Evolutionary conservation across 2,113 vertebrate species (phyloP), one percentile per base, ranked within the genome.

Genomic region (Anguilla japonica): DNA sequence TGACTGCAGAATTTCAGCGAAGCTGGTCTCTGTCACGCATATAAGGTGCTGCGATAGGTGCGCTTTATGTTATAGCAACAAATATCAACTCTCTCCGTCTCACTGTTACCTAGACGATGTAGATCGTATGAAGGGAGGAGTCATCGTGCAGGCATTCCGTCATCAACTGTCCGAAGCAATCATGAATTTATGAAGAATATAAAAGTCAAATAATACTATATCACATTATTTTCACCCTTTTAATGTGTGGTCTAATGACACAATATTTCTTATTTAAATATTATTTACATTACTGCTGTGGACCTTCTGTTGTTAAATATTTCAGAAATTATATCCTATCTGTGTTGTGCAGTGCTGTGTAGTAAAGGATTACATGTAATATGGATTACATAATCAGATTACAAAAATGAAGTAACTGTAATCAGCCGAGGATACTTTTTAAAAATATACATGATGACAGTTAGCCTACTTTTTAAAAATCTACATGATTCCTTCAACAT

Each of bases 11-110:
- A n/a, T 71, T 43, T 82, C 20, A 43, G 81, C 53, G 2, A 80
- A 29, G n/a, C 39, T 40, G 34, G 46, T 85, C 78, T 80, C 84
- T 56, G 11, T 53, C 40, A n/a, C 84, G 53, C 84, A 85, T 79
- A 71, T 81, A 50, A 57, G 9, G 46, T 9, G 26, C 34, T 34
- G 84, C 26, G 13, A 56, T 79, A 79, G 84, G 75, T 71, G 84
- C 75, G 46, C 84, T 34, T 53, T 3, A 34, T 57, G 50, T 79
- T 85, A 80, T 57, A 85, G 75, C 34, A 60, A 41, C 18, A 40
- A 18, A n/a, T 39, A 50, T 81, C 50, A 53, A 39, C 50, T 39
- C 41, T 43, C n/a, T 39, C 63, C 22, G 16, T 34, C 67, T 41
- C 41, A 20, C 20, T 67, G 22, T 26, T 75, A 75, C 26, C 71